Conservation (phyloP, 2,113 vertebrate species). For the Empidonax traillii region DNA sequence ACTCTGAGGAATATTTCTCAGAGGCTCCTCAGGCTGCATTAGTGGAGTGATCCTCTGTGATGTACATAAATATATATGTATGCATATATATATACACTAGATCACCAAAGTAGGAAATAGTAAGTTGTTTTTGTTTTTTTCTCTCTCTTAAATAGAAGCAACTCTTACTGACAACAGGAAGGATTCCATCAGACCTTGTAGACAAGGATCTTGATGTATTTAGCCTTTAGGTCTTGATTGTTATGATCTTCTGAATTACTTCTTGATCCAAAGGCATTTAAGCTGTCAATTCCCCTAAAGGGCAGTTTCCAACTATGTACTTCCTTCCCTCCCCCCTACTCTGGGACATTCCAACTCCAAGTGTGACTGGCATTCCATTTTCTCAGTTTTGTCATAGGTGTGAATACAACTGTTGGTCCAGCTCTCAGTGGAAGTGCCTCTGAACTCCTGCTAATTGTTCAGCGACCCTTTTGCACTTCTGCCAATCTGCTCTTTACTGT, state of each 20-base stretch:
- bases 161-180: background rate
- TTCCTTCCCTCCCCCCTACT: background rate
- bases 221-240: background rate
- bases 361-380: background rate
- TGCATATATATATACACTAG: background rate
- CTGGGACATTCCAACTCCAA: background rate
- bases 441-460: background rate
- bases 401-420: background rate
- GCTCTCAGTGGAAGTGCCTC: background rate
- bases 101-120: background rate
- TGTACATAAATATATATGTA: background rate
- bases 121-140: background rate
- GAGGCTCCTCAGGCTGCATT: background rate
- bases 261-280: background rate
- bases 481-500: background rate
- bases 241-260: background rate
- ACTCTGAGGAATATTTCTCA: background rate
- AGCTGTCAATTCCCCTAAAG: background rate
- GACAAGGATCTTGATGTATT: background rate
- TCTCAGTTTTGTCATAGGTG: background rate
- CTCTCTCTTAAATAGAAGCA: background rate
- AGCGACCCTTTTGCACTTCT: background rate
- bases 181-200: background rate
- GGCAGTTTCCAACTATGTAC: background rate
- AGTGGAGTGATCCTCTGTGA: background rate